A percentile compares a stretch with the other conserved stretches of the same genome.
These are phyloP conservation scores for Falco cherrug DNA, from an alignment of 2,797 vertebrate genomes.

Conservation along the genomic window DNA sequence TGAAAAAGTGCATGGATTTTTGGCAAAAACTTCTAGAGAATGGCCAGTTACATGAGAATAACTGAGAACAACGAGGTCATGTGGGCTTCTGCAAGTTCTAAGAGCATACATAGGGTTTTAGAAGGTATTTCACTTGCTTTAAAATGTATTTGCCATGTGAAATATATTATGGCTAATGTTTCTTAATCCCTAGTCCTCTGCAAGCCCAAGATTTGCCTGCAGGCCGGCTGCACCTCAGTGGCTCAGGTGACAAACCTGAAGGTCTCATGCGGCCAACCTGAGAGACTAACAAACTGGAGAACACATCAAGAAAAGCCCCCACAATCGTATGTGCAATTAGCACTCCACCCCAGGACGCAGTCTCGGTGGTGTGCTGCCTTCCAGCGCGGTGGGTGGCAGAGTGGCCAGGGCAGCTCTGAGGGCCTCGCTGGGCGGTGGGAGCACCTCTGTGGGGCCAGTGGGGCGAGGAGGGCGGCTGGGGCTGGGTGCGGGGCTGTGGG, in stretches of 20 bases:
- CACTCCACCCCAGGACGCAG: not conserved
- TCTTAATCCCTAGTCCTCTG: not conserved
- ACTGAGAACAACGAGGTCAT: accelerated
- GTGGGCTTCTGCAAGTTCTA: accelerated
- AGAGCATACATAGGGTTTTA: not conserved
- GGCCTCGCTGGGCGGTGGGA: accelerated
- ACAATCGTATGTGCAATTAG: accelerated
- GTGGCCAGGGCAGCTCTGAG: not conserved
- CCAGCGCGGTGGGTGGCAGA: too few relatives aligned
- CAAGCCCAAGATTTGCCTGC: not conserved
- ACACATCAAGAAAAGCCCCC: not conserved
- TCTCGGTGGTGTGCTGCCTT: too few relatives aligned
- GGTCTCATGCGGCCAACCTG: accelerated
- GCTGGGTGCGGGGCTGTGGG: too few relatives aligned
- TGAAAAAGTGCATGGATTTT: not conserved
- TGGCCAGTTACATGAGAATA: accelerated
- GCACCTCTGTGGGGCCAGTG: too few relatives aligned
- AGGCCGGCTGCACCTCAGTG: not conserved
- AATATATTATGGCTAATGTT: accelerated
- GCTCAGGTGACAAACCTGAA: too few relatives aligned
- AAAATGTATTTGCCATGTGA: not conserved
- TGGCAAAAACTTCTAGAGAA: not conserved
- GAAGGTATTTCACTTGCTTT: not conserved
- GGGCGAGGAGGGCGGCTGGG: too few relatives aligned
- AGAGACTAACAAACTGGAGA: accelerated